These are phyloP conservation scores for Leucoraja erinaceus DNA, from an alignment of 2,113 vertebrate species.

Conservation along the genomic window DNA sequence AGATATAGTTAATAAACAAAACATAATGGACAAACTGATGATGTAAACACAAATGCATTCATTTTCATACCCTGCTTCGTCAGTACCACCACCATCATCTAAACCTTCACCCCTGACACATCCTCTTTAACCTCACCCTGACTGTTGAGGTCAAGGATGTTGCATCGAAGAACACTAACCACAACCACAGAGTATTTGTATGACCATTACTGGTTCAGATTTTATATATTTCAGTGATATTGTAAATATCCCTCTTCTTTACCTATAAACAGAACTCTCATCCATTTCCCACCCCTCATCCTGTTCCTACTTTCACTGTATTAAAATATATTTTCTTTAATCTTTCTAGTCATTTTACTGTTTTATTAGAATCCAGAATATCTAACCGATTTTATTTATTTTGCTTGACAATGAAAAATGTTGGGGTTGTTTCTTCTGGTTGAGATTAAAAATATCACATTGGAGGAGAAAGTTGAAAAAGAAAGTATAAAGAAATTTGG, in stretches of 20 bases:
- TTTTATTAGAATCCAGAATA: conserved; percentile 40
- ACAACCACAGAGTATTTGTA: neutral
- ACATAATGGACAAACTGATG: neutral
- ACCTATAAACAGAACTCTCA: neutral
- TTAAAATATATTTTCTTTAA: neutral
- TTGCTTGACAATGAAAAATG: neutral
- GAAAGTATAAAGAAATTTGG: conserved; percentile 41
- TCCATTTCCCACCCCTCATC: too few species aligned
- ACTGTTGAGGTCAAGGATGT: neutral
- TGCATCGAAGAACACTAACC: neutral
- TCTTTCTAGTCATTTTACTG: neutral
- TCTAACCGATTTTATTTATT: conserved; percentile 25
- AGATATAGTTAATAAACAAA: neutral
- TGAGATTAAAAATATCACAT: neutral
- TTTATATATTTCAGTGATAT: neutral
- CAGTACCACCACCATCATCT: too few species aligned
- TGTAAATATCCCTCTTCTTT: too few species aligned
- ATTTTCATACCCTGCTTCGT: too few species aligned
- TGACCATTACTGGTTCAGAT: neutral
- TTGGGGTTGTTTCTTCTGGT: conserved; percentile 39
- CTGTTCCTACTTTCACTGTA: too few species aligned
- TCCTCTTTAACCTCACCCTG: too few species aligned
- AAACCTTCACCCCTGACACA: too few species aligned
- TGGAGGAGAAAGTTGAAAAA: conserved; percentile 37
- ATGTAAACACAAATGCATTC: neutral